Percentiles rank a stretch among this genome's conserved stretches.
Evolutionary conservation across 2,797 vertebrate species (phyloP).

Genomic region (Rhodeus uyekii): DNA sequence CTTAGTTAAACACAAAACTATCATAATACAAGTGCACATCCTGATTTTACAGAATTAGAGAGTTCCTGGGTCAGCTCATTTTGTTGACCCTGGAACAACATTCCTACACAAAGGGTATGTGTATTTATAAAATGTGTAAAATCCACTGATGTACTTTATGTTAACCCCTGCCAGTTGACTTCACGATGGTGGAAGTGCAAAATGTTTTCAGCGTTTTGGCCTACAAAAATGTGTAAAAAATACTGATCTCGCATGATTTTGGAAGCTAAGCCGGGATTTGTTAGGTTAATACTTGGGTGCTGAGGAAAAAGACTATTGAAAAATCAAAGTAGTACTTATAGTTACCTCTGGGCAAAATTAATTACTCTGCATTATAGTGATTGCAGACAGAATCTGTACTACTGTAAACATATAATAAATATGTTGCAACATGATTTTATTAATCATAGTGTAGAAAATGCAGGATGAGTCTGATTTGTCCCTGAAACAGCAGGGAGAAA

Average conservation of each 20-base stretch:
- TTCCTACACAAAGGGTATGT: too few species aligned
- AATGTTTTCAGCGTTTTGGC: neutral
- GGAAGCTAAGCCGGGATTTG: neutral
- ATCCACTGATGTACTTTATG: too few species aligned
- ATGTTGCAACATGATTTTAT: neutral
- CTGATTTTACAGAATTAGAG: too few species aligned
- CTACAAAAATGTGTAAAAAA: too few species aligned
- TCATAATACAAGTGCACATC: neutral
- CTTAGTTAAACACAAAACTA: too few species aligned
- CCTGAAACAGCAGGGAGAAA: slow-evolving; percentile 67
- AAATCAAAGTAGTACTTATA: neutral
- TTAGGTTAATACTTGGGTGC: neutral
- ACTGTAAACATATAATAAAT: neutral
- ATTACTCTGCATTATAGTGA: neutral
- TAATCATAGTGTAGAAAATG: slow-evolving; percentile 60
- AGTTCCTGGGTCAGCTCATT: too few species aligned
- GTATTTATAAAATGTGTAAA: too few species aligned
- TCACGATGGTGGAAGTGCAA: neutral
- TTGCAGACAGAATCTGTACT: neutral
- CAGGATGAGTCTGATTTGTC: slow-evolving; percentile 71
- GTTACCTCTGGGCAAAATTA: neutral
- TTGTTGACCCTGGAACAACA: too few species aligned
- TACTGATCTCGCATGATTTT: neutral
- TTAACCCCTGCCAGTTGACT: too few species aligned
- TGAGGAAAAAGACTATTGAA: neutral